Evolutionary conservation across 2,888 invertebrate genomes (phyloP), one percentile per base, ranked within the genome.

Genomic region (Drosophila affinis): DNA sequence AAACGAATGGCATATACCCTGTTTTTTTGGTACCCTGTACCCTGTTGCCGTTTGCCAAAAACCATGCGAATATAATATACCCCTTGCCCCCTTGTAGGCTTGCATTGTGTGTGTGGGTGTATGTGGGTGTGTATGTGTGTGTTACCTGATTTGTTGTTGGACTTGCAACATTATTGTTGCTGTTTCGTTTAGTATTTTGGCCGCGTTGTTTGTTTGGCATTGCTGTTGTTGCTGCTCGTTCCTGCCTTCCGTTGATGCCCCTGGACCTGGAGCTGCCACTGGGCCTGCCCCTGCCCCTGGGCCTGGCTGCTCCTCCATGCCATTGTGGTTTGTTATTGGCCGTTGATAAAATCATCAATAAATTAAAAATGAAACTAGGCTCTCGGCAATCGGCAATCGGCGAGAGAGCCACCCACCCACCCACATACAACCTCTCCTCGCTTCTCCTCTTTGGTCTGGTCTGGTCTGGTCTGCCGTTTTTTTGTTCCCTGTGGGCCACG

Each of bases 321-420:
- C 45, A 55, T 57, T 76, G 78, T 63, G 78, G 75, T 77, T 78
- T 72, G 81, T 75, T 77, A 77, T 78, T 78, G 78, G 67, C 60
- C 75, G 58, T 57, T 72, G 78, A 78, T 78, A 77, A 80, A 80
- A 78, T 78, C 78, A 78, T 72, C 75, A 78, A 78, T 78, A 78
- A 78, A 80, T 78, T 80, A 77, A 81, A 80, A 78, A 78, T 63
- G 75, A 75, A 75, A 68, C 72, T 75, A 75, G 74, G 75, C 75
- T 59, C 59, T 53, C 39, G 55, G 18, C 58, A 32, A 32, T 32
- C 32, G 32, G 32, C 32, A 10, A 29, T 29, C 29, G 32, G 12
- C 10, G 32, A 3, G 12, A 32, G 32, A 10, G 12, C 32, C 32
- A 3, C 21, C 21, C 21, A 21, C 21, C 21, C 21, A 21, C 2